Evolutionary conservation across 2,888 invertebrate species (phyloP).

Genomic region (Meliscaeva auricollis): DNA sequence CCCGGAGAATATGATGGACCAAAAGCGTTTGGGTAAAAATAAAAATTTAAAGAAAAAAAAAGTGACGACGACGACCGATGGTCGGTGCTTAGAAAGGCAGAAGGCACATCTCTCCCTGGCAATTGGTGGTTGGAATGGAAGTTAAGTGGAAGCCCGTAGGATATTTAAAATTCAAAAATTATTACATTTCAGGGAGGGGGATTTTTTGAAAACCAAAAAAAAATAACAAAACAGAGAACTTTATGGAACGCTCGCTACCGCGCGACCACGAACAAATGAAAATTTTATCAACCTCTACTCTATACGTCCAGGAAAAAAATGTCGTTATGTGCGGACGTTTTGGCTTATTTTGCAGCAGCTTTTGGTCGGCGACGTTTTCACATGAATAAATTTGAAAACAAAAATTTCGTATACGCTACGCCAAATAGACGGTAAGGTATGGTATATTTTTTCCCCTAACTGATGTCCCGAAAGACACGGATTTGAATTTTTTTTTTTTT

Average conservation of each 20-base stretch:
- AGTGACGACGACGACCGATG: slow-evolving; percentile 48
- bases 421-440: slow-evolving; percentile 47
- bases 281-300: slow-evolving; percentile 64
- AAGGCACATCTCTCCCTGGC: slow-evolving; percentile 43
- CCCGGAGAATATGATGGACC: not conserved
- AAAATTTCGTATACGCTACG: slow-evolving; percentile 37
- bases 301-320: slow-evolving; percentile 46
- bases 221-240: slow-evolving; percentile 39
- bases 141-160: slow-evolving; percentile 78
- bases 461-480: slow-evolving; percentile 39
- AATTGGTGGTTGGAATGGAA: slow-evolving; percentile 73
- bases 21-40: not conserved
- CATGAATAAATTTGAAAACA: slow-evolving; percentile 69
- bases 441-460: not conserved
- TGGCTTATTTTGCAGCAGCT: slow-evolving; percentile 53
- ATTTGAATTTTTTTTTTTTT: slow-evolving; percentile 45
- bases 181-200: slow-evolving; percentile 75
- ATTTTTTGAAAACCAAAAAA: slow-evolving; percentile 1
- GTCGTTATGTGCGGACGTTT: slow-evolving; percentile 45
- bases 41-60: not conserved
- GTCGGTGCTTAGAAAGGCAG: slow-evolving; percentile 70
- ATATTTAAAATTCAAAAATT: slow-evolving; percentile 79
- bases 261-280: slow-evolving; percentile 74
- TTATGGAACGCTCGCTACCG: slow-evolving; percentile 62
- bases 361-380: slow-evolving; percentile 66